Evolutionary conservation across 1,140 invertebrate genomes (phyloP), one percentile per base, ranked within the genome.

Genomic region (Choristoneura fumiferana): DNA sequence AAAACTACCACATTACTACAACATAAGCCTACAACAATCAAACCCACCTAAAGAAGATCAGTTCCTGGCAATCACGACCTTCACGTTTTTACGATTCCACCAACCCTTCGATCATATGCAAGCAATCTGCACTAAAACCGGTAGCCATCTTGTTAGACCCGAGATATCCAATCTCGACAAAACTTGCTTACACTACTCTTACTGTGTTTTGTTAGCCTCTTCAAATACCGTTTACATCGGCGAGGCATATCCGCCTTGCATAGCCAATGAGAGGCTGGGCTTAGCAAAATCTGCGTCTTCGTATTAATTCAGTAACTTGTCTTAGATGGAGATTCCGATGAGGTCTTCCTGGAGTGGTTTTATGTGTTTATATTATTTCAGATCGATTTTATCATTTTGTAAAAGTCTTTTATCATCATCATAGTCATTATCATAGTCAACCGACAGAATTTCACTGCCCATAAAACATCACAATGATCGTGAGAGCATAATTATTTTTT

Each of bases 231-330:
- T 59, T 9, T 39, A 60, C 34, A 66, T 74, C 67, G 38, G 10
- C 62, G 65, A 58, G 52, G 64, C 64, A 63, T 57, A 62, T 73
- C n/a, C 72, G 69, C 63, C 67, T 67, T 72, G 71, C 67, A 68
- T 71, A 71, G 62, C 61, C 65, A 72, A 78, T 78, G 78, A 75
- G 43, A 15, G 17, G 12, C n/a, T 8, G 13, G 37, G 14, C 18
- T 49, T 49, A 49, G 43, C 22, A 49, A 13, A 49, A 49, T 49
- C 43, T 12, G 10, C 22, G 14, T 12, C 22, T 49, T n/a, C 6
- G 22, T 29, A 29, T 29, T 29, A 29, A 29, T 29, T 29, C 22
- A 29, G 22, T 3, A 29, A n/a, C n/a, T n/a, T 29, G 22, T 29
- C 22, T 29, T 29, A 29, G n/a, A 29, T 6, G 22, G n/a, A n/a